A percentile compares a stretch with the other conserved stretches of the same genome.
Conservation (phyloP, 2,888 invertebrate species). For the Pterostichus niger region DNA sequence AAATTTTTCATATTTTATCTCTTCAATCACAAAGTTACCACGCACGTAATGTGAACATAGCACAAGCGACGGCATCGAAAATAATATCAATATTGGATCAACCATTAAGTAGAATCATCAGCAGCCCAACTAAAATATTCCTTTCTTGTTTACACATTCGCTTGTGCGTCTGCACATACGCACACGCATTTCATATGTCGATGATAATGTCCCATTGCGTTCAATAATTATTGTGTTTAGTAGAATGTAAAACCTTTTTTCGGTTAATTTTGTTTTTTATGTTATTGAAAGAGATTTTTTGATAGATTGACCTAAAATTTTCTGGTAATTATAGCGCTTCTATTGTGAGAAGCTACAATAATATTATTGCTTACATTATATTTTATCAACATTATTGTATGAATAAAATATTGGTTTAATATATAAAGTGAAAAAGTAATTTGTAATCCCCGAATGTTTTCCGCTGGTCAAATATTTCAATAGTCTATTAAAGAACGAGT, state of each 20-base stretch:
- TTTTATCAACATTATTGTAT: too few species aligned
- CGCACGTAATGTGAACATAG: background rate
- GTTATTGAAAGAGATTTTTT: constrained; percentile 15
- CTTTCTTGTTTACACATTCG: background rate
- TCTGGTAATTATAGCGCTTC: background rate
- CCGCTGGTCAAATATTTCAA: too few species aligned
- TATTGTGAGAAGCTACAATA: too few species aligned
- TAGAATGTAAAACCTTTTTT: background rate
- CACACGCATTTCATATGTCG: background rate
- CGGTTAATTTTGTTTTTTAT: background rate
- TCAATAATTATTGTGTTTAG: constrained; percentile 5
- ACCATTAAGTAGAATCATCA: constrained; percentile 52
- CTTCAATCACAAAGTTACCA: constrained; percentile 1
- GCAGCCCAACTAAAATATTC: constrained; percentile 29
- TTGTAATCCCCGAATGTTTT: too few species aligned
- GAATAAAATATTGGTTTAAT: too few species aligned
- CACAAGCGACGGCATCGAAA: constrained; percentile 14
- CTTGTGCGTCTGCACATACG: constrained; percentile 7
- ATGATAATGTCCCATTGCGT: background rate
- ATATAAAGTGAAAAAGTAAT: too few species aligned
- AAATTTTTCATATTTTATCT: constrained; percentile 44
- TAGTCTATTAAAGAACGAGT: too few species aligned
- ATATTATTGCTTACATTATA: too few species aligned
- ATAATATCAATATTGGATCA: constrained; percentile 56
- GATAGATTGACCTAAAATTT: constrained; percentile 1